Evolutionary conservation across 2,113 vertebrate genomes (phyloP).

Genomic region (Anoura caudifer): DNA sequence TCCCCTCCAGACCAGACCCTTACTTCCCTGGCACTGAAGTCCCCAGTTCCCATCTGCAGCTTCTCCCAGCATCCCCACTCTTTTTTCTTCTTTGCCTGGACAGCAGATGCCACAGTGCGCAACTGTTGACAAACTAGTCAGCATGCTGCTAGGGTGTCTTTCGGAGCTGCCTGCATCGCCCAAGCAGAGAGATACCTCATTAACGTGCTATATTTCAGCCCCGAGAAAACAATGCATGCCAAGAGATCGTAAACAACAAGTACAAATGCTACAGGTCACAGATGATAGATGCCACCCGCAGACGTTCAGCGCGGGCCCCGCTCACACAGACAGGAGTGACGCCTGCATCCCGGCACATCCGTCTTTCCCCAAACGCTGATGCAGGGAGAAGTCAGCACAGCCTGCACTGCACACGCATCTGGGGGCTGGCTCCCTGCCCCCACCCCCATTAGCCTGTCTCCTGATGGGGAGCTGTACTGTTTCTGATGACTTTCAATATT

Average conservation of each 20-base stretch:
- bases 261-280: constrained; percentile 80
- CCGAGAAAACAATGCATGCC: constrained; percentile 78
- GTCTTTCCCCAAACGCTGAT: constrained; percentile 65
- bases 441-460: neutral
- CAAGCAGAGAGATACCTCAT: constrained; percentile 80
- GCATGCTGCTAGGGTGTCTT: constrained; percentile 71
- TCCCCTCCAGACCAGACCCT: neutral
- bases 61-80: neutral
- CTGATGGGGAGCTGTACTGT: neutral
- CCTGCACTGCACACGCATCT: neutral
- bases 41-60: neutral
- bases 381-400: constrained; percentile 17
- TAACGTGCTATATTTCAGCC: constrained; percentile 82
- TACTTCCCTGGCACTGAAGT: neutral
- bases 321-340: constrained; percentile 25
- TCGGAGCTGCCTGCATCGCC: constrained; percentile 63
- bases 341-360: constrained; percentile 39
- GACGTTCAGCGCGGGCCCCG: constrained; percentile 39
- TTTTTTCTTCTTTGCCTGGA: constrained; percentile 42
- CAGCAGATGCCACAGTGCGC: constrained; percentile 70
- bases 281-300: constrained; percentile 77
- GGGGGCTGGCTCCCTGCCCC: neutral
- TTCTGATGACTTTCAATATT: neutral
- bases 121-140: constrained; percentile 80
- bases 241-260: constrained; percentile 81